Evolutionary conservation across 2,888 invertebrate genomes (phyloP).

Genomic region (Tubulanus polymorphus): DNA sequence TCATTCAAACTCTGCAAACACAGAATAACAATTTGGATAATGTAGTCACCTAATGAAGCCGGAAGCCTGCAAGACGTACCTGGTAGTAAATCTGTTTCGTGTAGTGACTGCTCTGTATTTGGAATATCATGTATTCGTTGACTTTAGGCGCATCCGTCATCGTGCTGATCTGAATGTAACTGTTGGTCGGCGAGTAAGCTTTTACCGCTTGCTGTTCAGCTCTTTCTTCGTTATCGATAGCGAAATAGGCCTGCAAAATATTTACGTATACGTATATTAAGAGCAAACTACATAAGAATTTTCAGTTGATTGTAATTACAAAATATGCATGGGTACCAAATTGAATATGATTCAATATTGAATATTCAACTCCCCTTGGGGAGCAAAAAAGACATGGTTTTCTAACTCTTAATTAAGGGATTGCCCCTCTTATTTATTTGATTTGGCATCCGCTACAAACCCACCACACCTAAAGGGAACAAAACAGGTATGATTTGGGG

Average conservation of each 20-base stretch:
- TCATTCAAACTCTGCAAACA: too few relatives aligned
- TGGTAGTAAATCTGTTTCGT: constrained; percentile 85
- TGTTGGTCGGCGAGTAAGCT: constrained; percentile 77
- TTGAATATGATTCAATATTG: neutral
- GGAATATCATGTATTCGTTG: constrained; percentile 91
- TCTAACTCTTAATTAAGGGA: too few relatives aligned
- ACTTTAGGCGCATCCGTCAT: constrained; percentile 66
- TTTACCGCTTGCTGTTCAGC: constrained; percentile 29
- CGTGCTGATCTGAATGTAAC: constrained; percentile 80
- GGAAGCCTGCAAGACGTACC: too few relatives aligned
- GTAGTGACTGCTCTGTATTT: constrained; percentile 86
- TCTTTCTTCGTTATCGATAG: neutral
- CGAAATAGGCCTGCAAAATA: constrained; percentile 22
- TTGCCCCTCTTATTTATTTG: too few relatives aligned
- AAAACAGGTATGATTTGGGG: too few relatives aligned
- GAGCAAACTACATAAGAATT: neutral
- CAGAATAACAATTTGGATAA: too few relatives aligned
- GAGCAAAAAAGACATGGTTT: too few relatives aligned
- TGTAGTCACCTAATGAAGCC: too few relatives aligned
- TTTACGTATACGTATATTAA: neutral
- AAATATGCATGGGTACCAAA: too few relatives aligned
- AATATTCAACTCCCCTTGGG: too few relatives aligned
- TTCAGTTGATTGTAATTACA: neutral
- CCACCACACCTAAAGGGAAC: too few relatives aligned
- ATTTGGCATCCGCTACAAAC: too few relatives aligned